Percentiles rank a stretch among this genome's conserved stretches.
These are phyloP conservation scores for Clarias laeviceps DNA, from an alignment of 2,797 vertebrate genomes.

Conservation along the genomic window DNA sequence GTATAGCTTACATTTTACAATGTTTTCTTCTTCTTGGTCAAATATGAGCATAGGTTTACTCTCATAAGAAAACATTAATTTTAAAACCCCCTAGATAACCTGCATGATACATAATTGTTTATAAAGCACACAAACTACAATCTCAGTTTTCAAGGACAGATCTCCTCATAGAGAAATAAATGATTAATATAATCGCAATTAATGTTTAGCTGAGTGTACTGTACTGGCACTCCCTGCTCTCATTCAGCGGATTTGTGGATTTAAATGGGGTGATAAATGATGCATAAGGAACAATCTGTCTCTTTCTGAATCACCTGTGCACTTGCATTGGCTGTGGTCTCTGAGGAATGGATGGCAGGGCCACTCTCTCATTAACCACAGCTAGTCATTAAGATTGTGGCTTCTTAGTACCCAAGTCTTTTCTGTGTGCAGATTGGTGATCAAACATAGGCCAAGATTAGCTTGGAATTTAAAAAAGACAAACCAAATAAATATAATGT, in stretches of 20 bases:
- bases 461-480: not conserved
- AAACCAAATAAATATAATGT: not conserved
- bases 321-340: not conserved
- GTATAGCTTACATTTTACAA: not conserved
- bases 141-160: not conserved
- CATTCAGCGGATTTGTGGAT: conserved; percentile 7
- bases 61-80: not conserved
- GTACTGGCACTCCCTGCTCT: not conserved
- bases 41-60: not conserved
- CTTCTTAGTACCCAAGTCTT: not conserved
- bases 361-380: not conserved
- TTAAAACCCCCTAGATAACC: not conserved
- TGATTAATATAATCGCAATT: not conserved
- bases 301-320: conserved; percentile 6
- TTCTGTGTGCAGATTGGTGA: not conserved
- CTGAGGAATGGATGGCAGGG: not conserved
- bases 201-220: not conserved
- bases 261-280: conserved; percentile 30
- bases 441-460: not conserved
- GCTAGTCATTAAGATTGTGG: not conserved
- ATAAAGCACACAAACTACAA: not conserved
- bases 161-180: not conserved
- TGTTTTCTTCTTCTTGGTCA: not conserved
- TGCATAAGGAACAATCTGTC: conserved; percentile 13
- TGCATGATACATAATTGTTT: not conserved